Base-by-base conservation (phyloP, 2,797 vertebrate species). In the Alectoris magna region DNA sequence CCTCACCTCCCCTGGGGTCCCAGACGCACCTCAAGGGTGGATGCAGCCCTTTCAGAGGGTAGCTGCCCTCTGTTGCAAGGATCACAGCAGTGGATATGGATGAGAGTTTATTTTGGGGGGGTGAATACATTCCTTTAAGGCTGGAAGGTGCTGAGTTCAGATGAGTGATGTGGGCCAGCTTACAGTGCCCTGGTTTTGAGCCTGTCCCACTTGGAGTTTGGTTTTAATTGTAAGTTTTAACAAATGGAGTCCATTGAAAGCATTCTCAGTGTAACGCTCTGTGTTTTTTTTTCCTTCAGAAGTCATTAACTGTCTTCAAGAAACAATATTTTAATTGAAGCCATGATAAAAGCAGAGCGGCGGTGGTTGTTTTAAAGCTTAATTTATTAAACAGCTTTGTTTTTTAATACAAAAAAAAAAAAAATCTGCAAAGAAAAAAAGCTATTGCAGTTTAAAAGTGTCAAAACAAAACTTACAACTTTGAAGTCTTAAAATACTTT, bases 401-500 rank as follows among this genome's bases (percentile, higher is more conserved):
- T 95, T 94, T 55, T 94, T 92, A 85, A 95, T 96, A 86, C 70
- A 89, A 27, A 70, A 70, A 48, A 53, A 39, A 41, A 41, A 39
- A 79, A 94, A 94, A 81, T 59, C 55, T 69, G 21, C 39, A 60
- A 72, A 89, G 38, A 7, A 26, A 53, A 67, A 36, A 68, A 63
- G n/a, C 74, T 71, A 6, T 8, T 55, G 36, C 0, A 3, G 79
- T 89, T 95, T 93, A 81, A 95, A 95, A 92, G 93, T 84, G 95
- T 95, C 95, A 95, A 84, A 96, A 95, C 90, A 90, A 89, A 95
- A 64, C 84, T 86, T 96, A 88, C 93, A 95, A 95, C 95, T 96
- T 95, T 93, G 94, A 95, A 95, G 95, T 96, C 92, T 96, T 95
- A 93, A 96, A 96, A 96, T 95, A 96, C 91, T 96, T 96, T 89